These are phyloP conservation scores for Rhea pennata DNA, from an alignment of 2,113 vertebrate species.

Conservation along the genomic window DNA sequence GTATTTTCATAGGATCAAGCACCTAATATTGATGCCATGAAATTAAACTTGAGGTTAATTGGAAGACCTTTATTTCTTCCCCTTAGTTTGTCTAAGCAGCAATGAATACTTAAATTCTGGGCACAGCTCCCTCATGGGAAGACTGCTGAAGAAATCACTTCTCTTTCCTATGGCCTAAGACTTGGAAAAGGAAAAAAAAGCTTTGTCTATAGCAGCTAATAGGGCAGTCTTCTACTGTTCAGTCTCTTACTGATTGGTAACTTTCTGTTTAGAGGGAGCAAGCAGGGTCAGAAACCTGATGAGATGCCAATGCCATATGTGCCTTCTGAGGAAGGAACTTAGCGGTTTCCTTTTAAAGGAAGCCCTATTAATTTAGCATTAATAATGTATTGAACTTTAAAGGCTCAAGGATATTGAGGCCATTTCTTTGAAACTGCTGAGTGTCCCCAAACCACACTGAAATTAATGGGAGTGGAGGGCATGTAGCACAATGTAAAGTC, in stretches of 20 bases:
- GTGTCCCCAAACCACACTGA: neutral
- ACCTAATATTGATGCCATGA: neutral
- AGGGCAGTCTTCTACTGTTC: neutral
- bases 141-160: neutral
- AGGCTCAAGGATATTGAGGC: constrained; percentile 44
- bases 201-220: neutral
- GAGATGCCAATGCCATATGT: neutral
- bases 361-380: constrained; percentile 62
- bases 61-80: neutral
- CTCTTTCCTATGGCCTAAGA: neutral
- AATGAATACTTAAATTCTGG: neutral
- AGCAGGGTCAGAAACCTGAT: neutral
- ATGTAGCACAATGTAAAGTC: neutral
- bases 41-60: constrained; percentile 7
- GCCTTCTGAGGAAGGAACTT: constrained; percentile 51
- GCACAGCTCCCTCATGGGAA: neutral
- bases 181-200: neutral
- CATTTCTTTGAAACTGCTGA: constrained; percentile 46
- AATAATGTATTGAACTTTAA: constrained; percentile 54
- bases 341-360: constrained; percentile 55
- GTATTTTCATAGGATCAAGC: neutral
- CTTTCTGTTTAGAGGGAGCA: neutral
- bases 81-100: neutral
- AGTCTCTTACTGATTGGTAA: neutral
- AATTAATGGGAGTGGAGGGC: constrained; percentile 14